Percentiles rank a stretch among this genome's conserved stretches.
phyloP scores from a whole-genome alignment of 2,888 invertebrate species.

The Merodon equestris region DNA sequence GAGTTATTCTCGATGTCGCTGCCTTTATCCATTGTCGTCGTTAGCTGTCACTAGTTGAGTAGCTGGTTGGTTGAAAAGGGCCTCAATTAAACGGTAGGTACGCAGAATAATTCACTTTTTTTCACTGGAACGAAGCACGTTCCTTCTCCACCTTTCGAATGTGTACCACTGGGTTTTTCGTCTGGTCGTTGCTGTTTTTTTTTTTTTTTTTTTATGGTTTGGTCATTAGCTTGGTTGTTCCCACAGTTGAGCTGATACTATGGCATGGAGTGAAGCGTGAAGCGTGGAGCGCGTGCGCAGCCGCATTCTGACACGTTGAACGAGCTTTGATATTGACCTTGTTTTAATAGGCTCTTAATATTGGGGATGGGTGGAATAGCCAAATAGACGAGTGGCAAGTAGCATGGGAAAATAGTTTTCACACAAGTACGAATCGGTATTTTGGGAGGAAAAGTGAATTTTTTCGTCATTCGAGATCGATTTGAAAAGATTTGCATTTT shows the following conservation, averaged over 20 bases:
- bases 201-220: slow-evolving; percentile 16
- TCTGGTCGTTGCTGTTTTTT: slow-evolving; percentile 50
- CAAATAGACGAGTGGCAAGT: slow-evolving; percentile 28
- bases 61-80: too few species aligned
- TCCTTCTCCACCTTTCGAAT: slow-evolving; percentile 48
- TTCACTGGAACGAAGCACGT: slow-evolving; percentile 55
- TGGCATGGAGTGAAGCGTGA: too few species aligned
- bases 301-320: slow-evolving; percentile 73
- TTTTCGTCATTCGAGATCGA: too few species aligned
- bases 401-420: too few species aligned
- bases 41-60: not conserved
- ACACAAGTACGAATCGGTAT: too few species aligned
- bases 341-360: slow-evolving; percentile 73
- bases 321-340: slow-evolving; percentile 78
- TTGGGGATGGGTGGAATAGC: slow-evolving; percentile 45
- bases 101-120: slow-evolving; percentile 67
- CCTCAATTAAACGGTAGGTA: slow-evolving; percentile 61
- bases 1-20: not conserved
- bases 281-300: slow-evolving; percentile 17
- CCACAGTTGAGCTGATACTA: too few species aligned
- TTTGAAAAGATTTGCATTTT: slow-evolving; percentile 17
- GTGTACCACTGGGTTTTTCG: slow-evolving; percentile 56
- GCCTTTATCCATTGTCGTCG: slow-evolving; percentile 4
- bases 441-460: too few species aligned
- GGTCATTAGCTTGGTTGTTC: too few species aligned